Base-by-base conservation (phyloP, 2,113 vertebrate species). In the Argyrosomus japonicus region DNA sequence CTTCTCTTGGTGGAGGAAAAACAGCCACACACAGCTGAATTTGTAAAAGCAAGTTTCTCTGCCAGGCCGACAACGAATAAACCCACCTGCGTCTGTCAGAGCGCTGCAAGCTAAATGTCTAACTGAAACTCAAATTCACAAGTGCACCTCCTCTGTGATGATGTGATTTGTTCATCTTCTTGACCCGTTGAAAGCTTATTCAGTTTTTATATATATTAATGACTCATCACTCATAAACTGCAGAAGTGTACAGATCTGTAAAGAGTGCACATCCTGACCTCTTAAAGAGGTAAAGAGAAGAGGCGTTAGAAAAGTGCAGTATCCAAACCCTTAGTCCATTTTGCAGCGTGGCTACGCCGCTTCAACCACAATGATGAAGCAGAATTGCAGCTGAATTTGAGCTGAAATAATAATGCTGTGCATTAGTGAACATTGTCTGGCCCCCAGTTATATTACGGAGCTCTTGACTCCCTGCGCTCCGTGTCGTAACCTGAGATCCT, bases 1-100 rank as follows among this genome's bases (percentile, higher is more conserved):
- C 80, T 75, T 75, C 68, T 76, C 63, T 40, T 0, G 62, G 65
- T 61, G 58, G 53, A 75, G 58, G 25, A 23, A 50, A 36, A 76
- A 67, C n/a, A 53, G 40, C 21, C n/a, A 23, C 68, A 25, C 36
- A 25, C 15, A 43, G 45, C 77, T 27, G 13, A 58, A 36, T n/a
- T 27, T 27, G 25, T 51, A 13, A 65, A 76, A 67, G 62, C 62
- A 8, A 25, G 54, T 8, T 68, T 57, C 40, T n/a, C 51, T 23
- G 57, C 7, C 48, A 64, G 36, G 29, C 68, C 8, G 53, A 36
- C 58, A 36, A 12, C 18, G 23, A 29, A 18, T n/a, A 11, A 62
- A 25, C 51, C 70, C 69, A 18, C 47, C 72, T 63, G 69, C 60
- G 2, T 63, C 48, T 63, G 54, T 45, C n/a, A 11, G 43, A n/a